Percentiles rank a stretch among this genome's conserved stretches.
Conservation (phyloP, 2,113 vertebrate species). For the Xenopus borealis region DNA sequence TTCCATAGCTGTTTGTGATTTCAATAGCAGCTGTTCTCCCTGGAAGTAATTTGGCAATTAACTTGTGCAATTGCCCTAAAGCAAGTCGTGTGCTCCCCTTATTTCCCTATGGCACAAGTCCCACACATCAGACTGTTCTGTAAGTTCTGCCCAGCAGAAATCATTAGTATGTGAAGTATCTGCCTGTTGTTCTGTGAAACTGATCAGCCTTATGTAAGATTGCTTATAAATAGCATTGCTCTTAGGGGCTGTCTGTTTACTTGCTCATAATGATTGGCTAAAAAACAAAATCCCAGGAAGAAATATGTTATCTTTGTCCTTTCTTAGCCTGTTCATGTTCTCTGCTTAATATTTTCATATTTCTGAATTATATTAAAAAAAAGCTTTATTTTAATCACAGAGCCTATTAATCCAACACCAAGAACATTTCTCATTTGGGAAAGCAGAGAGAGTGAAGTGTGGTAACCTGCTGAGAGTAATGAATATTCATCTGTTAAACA, state of each 20-base stretch:
- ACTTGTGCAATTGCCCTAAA: no score
- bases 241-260: background rate
- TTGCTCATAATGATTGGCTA: background rate
- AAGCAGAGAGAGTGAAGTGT: conserved; percentile 4
- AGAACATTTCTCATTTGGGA: conserved; percentile 8
- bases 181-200: no score
- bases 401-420: conserved; percentile 7
- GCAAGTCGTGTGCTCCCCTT: no score
- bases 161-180: no score
- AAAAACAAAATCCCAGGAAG: background rate
- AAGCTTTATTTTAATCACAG: conserved; percentile 1
- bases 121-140: no score
- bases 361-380: background rate
- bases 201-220: background rate
- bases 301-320: background rate
- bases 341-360: background rate
- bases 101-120: no score
- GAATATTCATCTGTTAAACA: conserved; percentile 12
- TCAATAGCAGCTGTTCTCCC: no score
- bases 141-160: no score
- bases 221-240: background rate
- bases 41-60: no score
- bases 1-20: no score
- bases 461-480: conserved; percentile 9
- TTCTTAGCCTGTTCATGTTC: background rate